Conservation (phyloP, 2,797 vertebrate genomes). For the Urosaurus nigricauda region DNA sequence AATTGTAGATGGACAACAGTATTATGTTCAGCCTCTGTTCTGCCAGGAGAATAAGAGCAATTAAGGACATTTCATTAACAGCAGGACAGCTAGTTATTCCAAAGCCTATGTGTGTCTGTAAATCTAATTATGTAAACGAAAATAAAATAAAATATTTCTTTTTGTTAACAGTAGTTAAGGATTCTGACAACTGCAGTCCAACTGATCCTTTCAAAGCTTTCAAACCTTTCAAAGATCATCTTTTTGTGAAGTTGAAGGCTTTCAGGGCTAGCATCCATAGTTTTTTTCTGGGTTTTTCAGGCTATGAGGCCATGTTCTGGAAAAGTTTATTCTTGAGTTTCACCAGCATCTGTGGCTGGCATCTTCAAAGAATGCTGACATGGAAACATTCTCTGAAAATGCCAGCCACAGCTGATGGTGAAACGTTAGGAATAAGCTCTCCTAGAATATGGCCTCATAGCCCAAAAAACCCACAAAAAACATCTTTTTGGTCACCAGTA, state of each 20-base stretch:
- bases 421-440: no score
- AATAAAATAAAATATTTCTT: not conserved
- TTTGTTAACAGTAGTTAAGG: not conserved
- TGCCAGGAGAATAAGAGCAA: constrained; percentile 33
- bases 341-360: no score
- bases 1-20: fast-evolving
- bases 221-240: not conserved
- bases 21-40: constrained; percentile 28
- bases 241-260: no score
- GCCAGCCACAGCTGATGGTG: no score
- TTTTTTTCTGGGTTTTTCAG: no score
- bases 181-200: not conserved
- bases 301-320: no score
- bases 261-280: no score
- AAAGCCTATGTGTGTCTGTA: not conserved
- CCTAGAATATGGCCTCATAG: no score
- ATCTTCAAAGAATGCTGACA: no score
- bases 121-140: not conserved
- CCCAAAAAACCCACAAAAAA: no score
- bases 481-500: not conserved
- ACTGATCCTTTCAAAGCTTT: not conserved
- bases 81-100: not conserved
- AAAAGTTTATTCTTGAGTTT: no score
- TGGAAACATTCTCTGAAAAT: no score
- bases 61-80: constrained; percentile 47